phyloP scores from a whole-genome alignment of 1,140 invertebrate species.

The Papilio polyxenes region DNA sequence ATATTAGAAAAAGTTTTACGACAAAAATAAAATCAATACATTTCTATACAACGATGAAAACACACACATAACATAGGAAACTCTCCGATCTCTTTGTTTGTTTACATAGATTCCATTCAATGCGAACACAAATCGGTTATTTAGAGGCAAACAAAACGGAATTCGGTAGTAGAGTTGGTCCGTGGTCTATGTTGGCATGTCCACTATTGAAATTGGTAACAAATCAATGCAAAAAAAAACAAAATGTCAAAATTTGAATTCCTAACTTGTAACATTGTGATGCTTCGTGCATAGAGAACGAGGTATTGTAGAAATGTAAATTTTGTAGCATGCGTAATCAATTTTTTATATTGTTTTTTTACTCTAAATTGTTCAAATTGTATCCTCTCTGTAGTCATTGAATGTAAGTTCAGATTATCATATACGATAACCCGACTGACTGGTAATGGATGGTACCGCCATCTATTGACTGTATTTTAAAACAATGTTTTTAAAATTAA shows the following conservation, averaged over 20 bases:
- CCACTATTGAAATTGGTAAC: constrained; percentile 13
- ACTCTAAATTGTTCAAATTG: background rate
- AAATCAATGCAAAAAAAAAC: background rate
- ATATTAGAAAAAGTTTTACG: too few relatives aligned
- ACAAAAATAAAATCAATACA: too few relatives aligned
- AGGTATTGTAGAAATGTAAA: background rate
- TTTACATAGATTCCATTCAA: constrained; percentile 5
- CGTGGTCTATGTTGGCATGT: background rate
- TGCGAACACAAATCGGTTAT: constrained; percentile 8
- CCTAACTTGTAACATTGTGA: constrained; percentile 7
- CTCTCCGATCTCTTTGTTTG: background rate
- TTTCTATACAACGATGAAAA: background rate
- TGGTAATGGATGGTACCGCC: too few relatives aligned
- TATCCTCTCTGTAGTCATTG: background rate
- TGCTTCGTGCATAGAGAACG: background rate
- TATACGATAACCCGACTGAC: too few relatives aligned
- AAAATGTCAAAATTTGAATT: constrained; percentile 18
- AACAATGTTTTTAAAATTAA: too few relatives aligned
- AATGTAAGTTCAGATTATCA: too few relatives aligned
- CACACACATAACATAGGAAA: background rate
- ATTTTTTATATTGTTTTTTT: background rate
- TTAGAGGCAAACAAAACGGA: constrained; percentile 13
- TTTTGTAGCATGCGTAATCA: background rate
- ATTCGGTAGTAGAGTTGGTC: background rate
- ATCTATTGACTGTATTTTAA: too few relatives aligned